phyloP scores from a whole-genome alignment of 2,797 vertebrate genomes.

The Ibycter americanus region DNA sequence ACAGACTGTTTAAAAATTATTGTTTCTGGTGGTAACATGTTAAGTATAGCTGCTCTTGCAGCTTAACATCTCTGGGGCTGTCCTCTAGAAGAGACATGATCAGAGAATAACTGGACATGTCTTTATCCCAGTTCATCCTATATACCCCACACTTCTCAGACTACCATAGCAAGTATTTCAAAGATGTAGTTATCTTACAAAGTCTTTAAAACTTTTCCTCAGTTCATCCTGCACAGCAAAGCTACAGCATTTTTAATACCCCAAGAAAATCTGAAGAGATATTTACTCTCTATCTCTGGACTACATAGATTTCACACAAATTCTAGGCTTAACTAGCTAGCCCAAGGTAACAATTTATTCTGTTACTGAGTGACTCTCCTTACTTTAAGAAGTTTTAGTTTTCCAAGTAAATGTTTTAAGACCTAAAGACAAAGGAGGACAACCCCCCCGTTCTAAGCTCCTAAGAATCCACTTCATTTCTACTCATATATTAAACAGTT shows the following conservation, averaged over 20 bases:
- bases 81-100: background rate
- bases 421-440: background rate
- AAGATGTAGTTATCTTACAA: background rate
- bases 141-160: background rate
- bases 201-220: background rate
- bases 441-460: background rate
- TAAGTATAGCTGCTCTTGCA: background rate
- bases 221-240: background rate
- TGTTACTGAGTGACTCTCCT: background rate
- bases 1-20: constrained; percentile 24
- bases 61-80: background rate
- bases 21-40: background rate
- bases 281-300: background rate
- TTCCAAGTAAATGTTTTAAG: background rate
- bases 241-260: background rate
- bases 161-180: background rate
- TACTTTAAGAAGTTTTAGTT: background rate
- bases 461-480: background rate
- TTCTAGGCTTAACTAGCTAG: background rate
- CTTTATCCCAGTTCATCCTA: background rate
- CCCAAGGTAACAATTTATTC: background rate
- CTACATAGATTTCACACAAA: background rate
- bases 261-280: background rate
- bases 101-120: background rate
- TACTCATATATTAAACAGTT: background rate